phyloP scores from a whole-genome alignment of 2,888 invertebrate genomes.

The Plagiodera versicolora region DNA sequence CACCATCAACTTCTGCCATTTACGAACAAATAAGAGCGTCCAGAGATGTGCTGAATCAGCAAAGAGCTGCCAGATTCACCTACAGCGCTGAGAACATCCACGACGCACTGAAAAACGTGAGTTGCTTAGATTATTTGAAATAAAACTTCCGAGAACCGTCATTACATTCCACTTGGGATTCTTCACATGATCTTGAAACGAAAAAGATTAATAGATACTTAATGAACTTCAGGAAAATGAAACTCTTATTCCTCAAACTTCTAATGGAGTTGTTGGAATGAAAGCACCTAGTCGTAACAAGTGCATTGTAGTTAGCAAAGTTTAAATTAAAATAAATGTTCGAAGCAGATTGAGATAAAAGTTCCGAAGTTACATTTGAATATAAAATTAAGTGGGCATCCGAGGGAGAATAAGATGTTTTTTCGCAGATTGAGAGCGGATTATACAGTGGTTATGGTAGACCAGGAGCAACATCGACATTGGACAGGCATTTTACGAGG shows the following conservation, averaged over 20 bases:
- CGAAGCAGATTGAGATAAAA: conserved; percentile 5
- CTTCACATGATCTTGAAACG: no score
- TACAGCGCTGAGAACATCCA: conserved; percentile 93
- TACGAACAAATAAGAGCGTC: conserved; percentile 88
- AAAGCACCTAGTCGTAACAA: neutral
- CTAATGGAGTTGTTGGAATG: neutral
- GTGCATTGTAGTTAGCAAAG: conserved; percentile 4
- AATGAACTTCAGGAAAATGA: neutral
- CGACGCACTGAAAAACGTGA: conserved; percentile 81
- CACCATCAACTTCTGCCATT: conserved; percentile 88
- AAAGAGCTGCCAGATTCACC: conserved; percentile 74
- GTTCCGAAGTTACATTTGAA: conserved; percentile 8
- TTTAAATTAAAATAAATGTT: conserved; percentile 11
- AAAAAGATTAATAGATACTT: no score
- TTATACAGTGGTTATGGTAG: conserved; percentile 64
- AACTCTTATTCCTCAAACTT: neutral
- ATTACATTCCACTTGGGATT: no score
- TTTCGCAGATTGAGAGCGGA: conserved; percentile 50
- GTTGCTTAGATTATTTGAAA: no score
- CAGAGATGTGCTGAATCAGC: conserved; percentile 69
- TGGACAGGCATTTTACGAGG: conserved; percentile 67
- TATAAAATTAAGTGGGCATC: neutral
- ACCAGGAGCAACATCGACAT: conserved; percentile 68
- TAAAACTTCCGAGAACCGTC: no score
- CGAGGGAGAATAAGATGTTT: neutral